A percentile compares a stretch with the other conserved stretches of the same genome.
phyloP scores from a whole-genome alignment of 2,797 vertebrate species.

The Nothura maculosa region DNA sequence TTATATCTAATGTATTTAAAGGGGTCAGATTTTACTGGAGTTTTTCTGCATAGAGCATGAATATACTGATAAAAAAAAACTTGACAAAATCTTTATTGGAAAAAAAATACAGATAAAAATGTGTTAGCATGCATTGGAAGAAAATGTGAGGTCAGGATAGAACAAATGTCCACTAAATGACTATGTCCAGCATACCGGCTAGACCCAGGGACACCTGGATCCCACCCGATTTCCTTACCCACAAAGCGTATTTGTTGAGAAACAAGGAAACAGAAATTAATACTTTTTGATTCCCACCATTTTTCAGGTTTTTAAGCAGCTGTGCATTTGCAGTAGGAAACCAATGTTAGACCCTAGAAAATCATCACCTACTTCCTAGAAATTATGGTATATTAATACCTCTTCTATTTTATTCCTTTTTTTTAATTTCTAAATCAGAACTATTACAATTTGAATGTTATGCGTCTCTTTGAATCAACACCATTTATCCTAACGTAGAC shows the following conservation, averaged over 20 bases:
- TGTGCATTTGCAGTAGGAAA: conserved; percentile 11
- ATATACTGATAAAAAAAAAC: not conserved
- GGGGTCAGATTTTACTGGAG: not conserved
- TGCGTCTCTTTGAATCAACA: too few species aligned
- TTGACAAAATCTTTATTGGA: not conserved
- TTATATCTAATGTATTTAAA: conserved; percentile 1
- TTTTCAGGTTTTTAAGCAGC: conserved; percentile 23
- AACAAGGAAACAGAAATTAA: not conserved
- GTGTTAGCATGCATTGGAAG: not conserved
- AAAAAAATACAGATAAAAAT: not conserved
- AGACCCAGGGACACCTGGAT: not conserved
- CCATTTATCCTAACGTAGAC: not conserved
- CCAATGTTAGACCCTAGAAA: conserved; percentile 43
- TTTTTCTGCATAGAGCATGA: not conserved
- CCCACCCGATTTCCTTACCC: not conserved
- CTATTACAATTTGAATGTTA: conserved; percentile 32
- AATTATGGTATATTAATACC: conserved; percentile 33
- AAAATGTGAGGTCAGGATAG: not conserved
- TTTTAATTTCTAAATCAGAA: conserved; percentile 48
- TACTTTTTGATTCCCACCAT: not conserved
- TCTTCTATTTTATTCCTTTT: conserved; percentile 53
- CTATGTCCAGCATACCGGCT: not conserved
- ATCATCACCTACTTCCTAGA: conserved; percentile 33
- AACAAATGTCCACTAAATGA: not conserved
- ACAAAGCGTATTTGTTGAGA: not conserved